Evolutionary conservation across 92 coral and sea anemone genomes (phyloP).

Genomic region (Chrysogorgia sp.): DNA sequence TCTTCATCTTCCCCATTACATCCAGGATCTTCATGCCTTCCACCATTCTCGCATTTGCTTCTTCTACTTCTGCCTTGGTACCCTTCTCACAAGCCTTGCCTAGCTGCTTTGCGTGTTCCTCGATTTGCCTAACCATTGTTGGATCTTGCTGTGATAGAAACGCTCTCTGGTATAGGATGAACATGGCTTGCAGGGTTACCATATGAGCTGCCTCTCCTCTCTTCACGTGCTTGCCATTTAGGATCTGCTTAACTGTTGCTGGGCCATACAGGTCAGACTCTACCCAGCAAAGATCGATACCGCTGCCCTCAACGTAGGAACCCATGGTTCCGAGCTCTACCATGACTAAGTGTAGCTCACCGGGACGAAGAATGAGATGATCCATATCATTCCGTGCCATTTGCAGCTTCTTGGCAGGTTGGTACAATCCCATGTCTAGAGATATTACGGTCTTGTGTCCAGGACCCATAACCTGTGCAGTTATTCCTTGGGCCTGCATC

Average conservation of each 20-base stretch:
- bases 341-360: constrained; percentile 49
- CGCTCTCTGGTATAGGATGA: constrained; percentile 53
- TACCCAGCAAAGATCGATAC: constrained; percentile 54
- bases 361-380: constrained; percentile 57
- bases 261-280: constrained; percentile 61
- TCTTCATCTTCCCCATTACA: constrained; percentile 55
- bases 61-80: constrained; percentile 14
- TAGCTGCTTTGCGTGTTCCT: constrained; percentile 22
- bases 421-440: constrained; percentile 58
- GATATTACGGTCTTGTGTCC: constrained; percentile 61
- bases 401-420: constrained; percentile 55
- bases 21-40: constrained; percentile 3
- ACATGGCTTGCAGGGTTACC: constrained; percentile 48
- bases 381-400: constrained; percentile 51
- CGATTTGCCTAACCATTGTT: constrained; percentile 8
- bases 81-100: constrained; percentile 41
- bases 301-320: constrained; percentile 45
- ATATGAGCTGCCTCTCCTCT: constrained; percentile 54
- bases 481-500: constrained; percentile 74
- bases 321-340: constrained; percentile 50
- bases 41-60: constrained; percentile 7
- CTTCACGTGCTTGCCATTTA: constrained; percentile 56
- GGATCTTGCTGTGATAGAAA: constrained; percentile 41
- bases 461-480: constrained; percentile 52
- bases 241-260: constrained; percentile 56